A percentile compares a stretch with the other conserved stretches of the same genome.
Evolutionary conservation across 2,113 vertebrate species (phyloP).

Genomic region (Megaceryle torquata): DNA sequence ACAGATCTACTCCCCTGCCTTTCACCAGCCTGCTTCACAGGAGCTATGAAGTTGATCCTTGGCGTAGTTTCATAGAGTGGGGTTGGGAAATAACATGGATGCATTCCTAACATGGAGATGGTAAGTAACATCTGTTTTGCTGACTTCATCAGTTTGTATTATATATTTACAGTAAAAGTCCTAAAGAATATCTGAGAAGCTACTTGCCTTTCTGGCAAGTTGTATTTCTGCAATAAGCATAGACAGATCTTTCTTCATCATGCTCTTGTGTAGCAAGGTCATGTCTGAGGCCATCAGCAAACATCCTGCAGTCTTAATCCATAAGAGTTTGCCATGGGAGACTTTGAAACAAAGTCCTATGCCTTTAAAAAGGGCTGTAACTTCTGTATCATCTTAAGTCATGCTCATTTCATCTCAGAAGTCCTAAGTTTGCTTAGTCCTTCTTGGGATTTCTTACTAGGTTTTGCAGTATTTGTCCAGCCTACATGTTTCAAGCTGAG

Average conservation of each 20-base stretch:
- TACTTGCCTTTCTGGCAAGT: background rate
- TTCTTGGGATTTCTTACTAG: background rate
- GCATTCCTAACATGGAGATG: background rate
- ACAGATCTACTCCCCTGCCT: background rate
- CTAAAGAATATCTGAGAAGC: background rate
- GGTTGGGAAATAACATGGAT: background rate
- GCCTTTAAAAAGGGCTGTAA: background rate
- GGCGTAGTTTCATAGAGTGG: background rate
- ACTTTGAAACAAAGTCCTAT: background rate
- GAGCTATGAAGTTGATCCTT: fast-evolving
- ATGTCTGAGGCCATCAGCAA: background rate
- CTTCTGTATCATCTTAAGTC: background rate
- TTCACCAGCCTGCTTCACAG: background rate
- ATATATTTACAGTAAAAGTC: background rate
- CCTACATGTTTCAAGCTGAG: background rate
- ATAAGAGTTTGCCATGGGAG: background rate
- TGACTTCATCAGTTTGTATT: background rate
- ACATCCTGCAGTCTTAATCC: background rate
- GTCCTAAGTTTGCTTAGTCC: background rate
- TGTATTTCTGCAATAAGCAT: background rate
- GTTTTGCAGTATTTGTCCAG: background rate
- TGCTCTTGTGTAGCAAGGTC: background rate
- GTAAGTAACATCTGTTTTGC: background rate
- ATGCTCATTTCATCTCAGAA: background rate
- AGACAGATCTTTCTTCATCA: background rate